phyloP scores from a whole-genome alignment of 2,888 invertebrate species.

The Colletes collaris region DNA sequence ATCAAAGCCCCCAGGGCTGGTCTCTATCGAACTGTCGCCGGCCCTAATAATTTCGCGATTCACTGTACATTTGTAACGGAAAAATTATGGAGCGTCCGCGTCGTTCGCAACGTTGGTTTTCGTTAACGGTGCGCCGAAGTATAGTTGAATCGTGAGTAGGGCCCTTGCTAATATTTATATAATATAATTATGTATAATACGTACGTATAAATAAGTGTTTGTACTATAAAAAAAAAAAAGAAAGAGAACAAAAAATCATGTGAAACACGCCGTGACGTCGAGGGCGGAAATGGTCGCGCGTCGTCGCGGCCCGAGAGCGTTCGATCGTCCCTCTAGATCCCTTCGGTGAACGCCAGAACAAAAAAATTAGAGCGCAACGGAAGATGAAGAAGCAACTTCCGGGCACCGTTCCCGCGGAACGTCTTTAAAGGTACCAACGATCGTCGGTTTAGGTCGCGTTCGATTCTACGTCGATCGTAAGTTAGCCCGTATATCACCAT shows the following conservation, averaged over 20 bases:
- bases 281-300: slow-evolving; percentile 59
- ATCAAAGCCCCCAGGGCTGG: too few species aligned
- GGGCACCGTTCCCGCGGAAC: not conserved
- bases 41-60: too few species aligned
- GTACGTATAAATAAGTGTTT: slow-evolving; percentile 80
- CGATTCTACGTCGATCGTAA: slow-evolving; percentile 42
- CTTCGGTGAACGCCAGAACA: not conserved
- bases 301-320: slow-evolving; percentile 60
- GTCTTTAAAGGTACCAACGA: not conserved
- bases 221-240: slow-evolving; percentile 81
- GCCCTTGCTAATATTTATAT: slow-evolving; percentile 78
- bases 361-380: not conserved
- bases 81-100: slow-evolving; percentile 53
- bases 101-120: slow-evolving; percentile 22
- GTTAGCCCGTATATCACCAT: slow-evolving; percentile 61
- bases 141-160: slow-evolving; percentile 83
- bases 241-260: slow-evolving; percentile 51
- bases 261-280: slow-evolving; percentile 72
- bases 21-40: too few species aligned
- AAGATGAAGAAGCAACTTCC: too few species aligned
- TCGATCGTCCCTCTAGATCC: slow-evolving; percentile 31
- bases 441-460: slow-evolving; percentile 55
- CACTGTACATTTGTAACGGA: slow-evolving; percentile 43
- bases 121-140: slow-evolving; percentile 52
- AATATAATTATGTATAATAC: slow-evolving; percentile 72